Base-by-base conservation (phyloP, 2,888 invertebrate species). In the Alloplasta piceator region DNA sequence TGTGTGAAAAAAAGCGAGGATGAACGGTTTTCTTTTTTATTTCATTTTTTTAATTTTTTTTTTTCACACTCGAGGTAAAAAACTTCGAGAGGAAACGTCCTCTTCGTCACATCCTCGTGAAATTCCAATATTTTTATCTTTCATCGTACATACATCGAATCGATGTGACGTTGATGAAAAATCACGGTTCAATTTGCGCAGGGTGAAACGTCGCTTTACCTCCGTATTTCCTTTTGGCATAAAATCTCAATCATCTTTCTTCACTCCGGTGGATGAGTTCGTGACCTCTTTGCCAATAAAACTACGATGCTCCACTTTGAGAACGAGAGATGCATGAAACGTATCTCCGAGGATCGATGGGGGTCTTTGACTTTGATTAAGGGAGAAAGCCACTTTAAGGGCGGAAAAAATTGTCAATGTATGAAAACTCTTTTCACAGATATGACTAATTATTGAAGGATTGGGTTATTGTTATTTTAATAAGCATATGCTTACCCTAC, bases 161-260 rank as follows among this genome's bases (percentile, higher is more conserved):
- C 50, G 50, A 50, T 12, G 50, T n/a, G 50, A 50, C n/a, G 55
- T 12, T 38, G 71, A 80, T 66, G 66, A 66, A 39, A 66, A 66
- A 75, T 66, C 58, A 58, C 39, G 48, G 14, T 60, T 16, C 77
- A 72, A 73, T 80, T 60, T 64, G 7, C 43, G 36, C 10, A 39
- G 41, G 63, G 36, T 67, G 72, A 71, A 80, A 64, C 64, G 74
- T 26, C 71, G 67, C 75, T 16, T 72, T 38, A 50, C n/a, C 50
- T 70, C 66, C 9, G 39, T 26, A 9, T 61, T 12, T 58, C 43
- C 52, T 68, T 64, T 41, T 26, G 36, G 43, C 39, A 66, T 41
- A 52, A 78, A 66, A 61, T 73, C 52, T 10, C 60, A 73, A 73
- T 78, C 61, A 73, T 73, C 61, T 50, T 64, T 66, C 64, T 64